Base-by-base conservation (phyloP, 2,888 invertebrate genomes). In the Idaea biselata region DNA sequence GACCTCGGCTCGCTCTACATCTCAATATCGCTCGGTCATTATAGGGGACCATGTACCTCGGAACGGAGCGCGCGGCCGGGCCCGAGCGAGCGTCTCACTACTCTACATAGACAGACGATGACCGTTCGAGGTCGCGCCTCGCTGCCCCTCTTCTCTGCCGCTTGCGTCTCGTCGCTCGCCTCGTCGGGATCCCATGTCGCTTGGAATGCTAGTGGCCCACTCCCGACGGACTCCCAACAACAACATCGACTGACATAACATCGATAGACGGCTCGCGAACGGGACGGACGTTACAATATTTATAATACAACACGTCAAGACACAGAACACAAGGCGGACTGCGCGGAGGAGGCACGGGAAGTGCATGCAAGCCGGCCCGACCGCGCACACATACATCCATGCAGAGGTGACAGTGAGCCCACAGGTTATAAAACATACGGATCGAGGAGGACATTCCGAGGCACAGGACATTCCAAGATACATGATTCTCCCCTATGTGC, bases 401-500 rank as follows among this genome's bases (percentile, higher is more conserved):
- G 91, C 90, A 89, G 78, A 84, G 88, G 85, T 84, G 78, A 88
- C 85, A 86, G 78, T 81, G 87, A 87, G 87, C 88, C 85, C 83
- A 82, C 75, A 82, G 86, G 85, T 86, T 83, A 44, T 44, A 44
- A 2, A 84, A 89, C 86, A 80, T 82, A 83, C 87, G 87, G 87
- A 83, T 87, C 87, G 89, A 92, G 92, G 92, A 91, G 91, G 92
- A 93, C 93, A 93, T 93, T 93, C 93, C 93, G 93, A 93, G 93
- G 93, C 93, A 93, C 93, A 92, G 90, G 93, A 93, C 93, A 93
- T 93, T 93, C 93, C 93, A 93, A 93, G 93, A 93, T 93, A 93
- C 93, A 93, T 91, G 93, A 92, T 91, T 87, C 89, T 93, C 93
- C 93, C 93, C 89, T 88, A 86, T 84, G 84, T 86, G 88, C 89